Evolutionary conservation across 2,888 invertebrate species (phyloP), one percentile per base, ranked within the genome.

Genomic region (Phymatocera aterrima): DNA sequence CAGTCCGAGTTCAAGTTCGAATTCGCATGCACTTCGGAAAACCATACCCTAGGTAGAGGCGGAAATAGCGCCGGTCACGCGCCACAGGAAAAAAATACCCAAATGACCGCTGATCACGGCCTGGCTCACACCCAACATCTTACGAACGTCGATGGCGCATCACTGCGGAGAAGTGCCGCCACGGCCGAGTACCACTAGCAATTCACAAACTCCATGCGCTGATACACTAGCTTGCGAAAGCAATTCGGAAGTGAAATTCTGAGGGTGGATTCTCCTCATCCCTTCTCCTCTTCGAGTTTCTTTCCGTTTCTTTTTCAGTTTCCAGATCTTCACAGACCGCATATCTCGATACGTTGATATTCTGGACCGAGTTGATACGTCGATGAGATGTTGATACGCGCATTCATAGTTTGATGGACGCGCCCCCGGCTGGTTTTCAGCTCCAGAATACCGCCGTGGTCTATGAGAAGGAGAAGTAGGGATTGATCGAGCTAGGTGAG

Each of bases 41-140:
- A 6, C 24, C 51, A 2, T 8, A 10, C 21, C 21, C 10, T 48
- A 15, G 51, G 28, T 31, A 60, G 34, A 64, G 43, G 68, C 68
- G 68, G 68, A 68, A 68, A 68, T 46, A 46, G 40, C 43, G 68
- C 68, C 31, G n/a, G 68, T 46, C 68, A 68, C 28, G 43, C 21
- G 68, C 24, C 43, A n/a, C n/a, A n/a, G n/a, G n/a, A 46, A 68
- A 43, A 68, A 28, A 60, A 48, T 37, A 51, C 18, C 46, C 18
- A 40, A 46, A 60, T 37, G 75, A 34, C 51, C 75, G 75, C 57
- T 75, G 57, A 54, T 60, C 43, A 60, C 75, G 57, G 40, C 75
- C 57, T 24, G 28, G 75, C 75, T 40, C 31, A 40, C 40, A 60
- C 24, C 51, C 75, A 40, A 75, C 75, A 75, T 75, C 51, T 75